Evolutionary conservation across 2,797 vertebrate genomes (phyloP).

Genomic region (Hoplostethus mediterraneus): DNA sequence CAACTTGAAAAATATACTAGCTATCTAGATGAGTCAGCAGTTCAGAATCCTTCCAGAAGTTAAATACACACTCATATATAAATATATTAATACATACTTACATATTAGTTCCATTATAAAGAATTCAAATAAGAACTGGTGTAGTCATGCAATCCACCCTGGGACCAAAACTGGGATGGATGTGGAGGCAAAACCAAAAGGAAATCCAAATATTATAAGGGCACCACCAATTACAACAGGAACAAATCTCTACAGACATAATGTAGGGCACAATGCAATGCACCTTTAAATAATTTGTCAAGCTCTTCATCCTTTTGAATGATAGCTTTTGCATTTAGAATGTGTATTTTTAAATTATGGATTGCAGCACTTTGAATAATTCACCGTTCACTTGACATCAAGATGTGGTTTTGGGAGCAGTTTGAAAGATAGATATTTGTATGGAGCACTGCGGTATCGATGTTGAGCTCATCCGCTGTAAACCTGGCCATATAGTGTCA

Average conservation of each 20-base stretch:
- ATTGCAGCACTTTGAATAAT: slow-evolving; percentile 46
- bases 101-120: too few relatives aligned
- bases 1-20: too few relatives aligned
- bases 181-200: not conserved
- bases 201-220: not conserved
- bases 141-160: too few relatives aligned
- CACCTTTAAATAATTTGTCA: slow-evolving; percentile 57
- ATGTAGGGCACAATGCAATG: slow-evolving; percentile 26
- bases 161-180: too few relatives aligned
- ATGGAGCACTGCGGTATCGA: too few relatives aligned
- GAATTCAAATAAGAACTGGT: too few relatives aligned
- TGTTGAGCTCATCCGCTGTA: not conserved
- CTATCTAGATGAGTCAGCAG: too few relatives aligned
- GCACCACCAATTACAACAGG: not conserved
- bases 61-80: too few relatives aligned
- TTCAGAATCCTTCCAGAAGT: too few relatives aligned
- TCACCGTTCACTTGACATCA: slow-evolving; percentile 41
- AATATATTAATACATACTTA: too few relatives aligned
- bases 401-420: slow-evolving; percentile 17
- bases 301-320: slow-evolving; percentile 27
- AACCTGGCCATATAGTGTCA: not conserved
- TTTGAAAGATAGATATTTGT: not conserved
- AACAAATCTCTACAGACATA: slow-evolving; percentile 10
- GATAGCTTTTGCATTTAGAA: slow-evolving; percentile 17
- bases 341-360: slow-evolving; percentile 50